A percentile compares a stretch with the other conserved stretches of the same genome.
Evolutionary conservation across 2,113 vertebrate species (phyloP).

Genomic region (Geothlypis trichas): DNA sequence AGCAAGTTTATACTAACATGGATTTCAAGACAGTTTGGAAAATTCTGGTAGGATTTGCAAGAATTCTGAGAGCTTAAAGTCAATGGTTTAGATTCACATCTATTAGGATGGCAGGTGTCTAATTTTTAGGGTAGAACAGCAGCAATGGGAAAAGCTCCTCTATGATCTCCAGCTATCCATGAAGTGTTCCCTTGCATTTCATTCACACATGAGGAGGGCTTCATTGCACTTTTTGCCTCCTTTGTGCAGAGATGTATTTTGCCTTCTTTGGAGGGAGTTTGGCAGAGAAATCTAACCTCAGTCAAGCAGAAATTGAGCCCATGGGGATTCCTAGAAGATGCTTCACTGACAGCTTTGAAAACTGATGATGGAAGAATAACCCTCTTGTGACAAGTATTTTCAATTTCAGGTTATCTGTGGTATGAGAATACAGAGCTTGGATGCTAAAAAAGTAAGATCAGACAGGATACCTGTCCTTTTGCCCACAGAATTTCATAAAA

Average conservation of each 20-base stretch:
- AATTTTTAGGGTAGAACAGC: neutral
- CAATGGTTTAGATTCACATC: neutral
- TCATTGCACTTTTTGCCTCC: neutral
- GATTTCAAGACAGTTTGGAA: neutral
- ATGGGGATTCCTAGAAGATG: neutral
- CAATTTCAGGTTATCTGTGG: neutral
- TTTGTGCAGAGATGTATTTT: neutral
- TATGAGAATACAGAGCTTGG: neutral
- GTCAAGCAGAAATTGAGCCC: neutral
- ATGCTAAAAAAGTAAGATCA: neutral
- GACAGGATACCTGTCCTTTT: neutral
- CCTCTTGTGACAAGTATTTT: neutral
- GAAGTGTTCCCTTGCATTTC: neutral
- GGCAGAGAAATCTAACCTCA: neutral
- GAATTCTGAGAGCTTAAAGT: neutral
- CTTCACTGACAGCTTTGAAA: neutral
- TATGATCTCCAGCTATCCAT: neutral
- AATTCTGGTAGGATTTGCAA: neutral
- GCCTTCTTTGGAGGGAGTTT: neutral
- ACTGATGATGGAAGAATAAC: neutral
- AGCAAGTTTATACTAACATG: neutral
- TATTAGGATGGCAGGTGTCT: neutral
- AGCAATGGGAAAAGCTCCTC: neutral
- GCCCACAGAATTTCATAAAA: neutral
- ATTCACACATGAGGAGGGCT: fast-evolving